Conservation (phyloP, 2,888 invertebrate genomes). For the Eupithecia subumbrata region DNA sequence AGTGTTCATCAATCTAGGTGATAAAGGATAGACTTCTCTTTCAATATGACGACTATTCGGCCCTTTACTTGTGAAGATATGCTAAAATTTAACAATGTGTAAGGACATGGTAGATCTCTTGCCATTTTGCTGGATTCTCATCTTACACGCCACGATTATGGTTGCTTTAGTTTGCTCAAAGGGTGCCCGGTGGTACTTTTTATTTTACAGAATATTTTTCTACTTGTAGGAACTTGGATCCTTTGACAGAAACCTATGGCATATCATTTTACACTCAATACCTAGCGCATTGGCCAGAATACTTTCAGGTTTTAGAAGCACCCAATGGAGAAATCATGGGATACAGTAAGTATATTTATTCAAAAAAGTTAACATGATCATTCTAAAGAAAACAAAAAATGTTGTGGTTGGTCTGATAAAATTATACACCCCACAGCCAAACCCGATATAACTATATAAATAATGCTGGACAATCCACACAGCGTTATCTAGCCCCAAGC, state of each 20-base stretch:
- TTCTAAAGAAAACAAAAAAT: background rate
- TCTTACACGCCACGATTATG: background rate
- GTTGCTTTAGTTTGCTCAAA: background rate
- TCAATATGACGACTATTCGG: slow-evolving; percentile 94
- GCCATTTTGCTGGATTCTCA: background rate
- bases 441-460: too few species aligned
- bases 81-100: slow-evolving; percentile 98
- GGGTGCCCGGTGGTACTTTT: background rate
- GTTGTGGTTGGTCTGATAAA: background rate
- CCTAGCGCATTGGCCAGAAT: slow-evolving; percentile 99
- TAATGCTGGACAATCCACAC: too few species aligned
- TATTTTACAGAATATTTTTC: background rate
- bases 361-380: background rate
- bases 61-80: slow-evolving; percentile 97
- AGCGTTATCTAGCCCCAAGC: too few species aligned
- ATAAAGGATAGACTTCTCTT: background rate
- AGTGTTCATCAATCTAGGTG: too few species aligned
- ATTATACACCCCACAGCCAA: background rate
- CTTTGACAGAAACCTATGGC: slow-evolving; percentile 98
- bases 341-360: slow-evolving; percentile 88
- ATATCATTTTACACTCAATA: slow-evolving; percentile 98
- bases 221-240: slow-evolving; percentile 94
- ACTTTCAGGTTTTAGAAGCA: slow-evolving; percentile 98
- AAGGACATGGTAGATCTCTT: slow-evolving; percentile 65
- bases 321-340: slow-evolving; percentile 99